phyloP scores from a whole-genome alignment of 2,797 vertebrate species.

The Poeciliopsis paucimaculata region DNA sequence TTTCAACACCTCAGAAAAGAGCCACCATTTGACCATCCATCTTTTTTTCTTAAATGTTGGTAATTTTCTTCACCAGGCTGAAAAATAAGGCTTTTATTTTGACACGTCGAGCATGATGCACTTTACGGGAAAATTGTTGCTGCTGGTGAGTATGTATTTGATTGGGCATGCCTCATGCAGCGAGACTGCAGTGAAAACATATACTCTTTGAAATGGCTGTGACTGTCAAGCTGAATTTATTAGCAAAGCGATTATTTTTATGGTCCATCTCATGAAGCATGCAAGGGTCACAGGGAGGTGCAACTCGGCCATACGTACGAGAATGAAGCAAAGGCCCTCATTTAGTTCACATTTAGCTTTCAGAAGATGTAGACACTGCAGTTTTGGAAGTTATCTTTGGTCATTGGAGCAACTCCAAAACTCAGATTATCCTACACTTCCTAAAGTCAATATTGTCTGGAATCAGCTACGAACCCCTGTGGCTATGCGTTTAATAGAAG shows the following conservation, averaged over 20 bases:
- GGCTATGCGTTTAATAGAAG: not conserved
- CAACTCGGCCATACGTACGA: slow-evolving; percentile 37
- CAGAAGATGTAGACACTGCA: slow-evolving; percentile 4
- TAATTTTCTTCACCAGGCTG: slow-evolving; percentile 50
- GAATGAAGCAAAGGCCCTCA: slow-evolving; percentile 30
- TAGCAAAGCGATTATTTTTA: slow-evolving; percentile 72
- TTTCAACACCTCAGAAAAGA: slow-evolving; percentile 80
- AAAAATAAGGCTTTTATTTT: slow-evolving; percentile 39
- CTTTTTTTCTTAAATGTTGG: slow-evolving; percentile 63
- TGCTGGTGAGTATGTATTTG: slow-evolving; percentile 30
- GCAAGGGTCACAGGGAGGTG: slow-evolving; percentile 59
- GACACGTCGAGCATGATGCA: not conserved
- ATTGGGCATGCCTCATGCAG: slow-evolving; percentile 52
- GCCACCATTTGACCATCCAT: slow-evolving; percentile 46
- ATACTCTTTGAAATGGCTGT: slow-evolving; percentile 68
- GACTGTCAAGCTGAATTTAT: slow-evolving; percentile 74
- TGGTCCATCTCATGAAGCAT: slow-evolving; percentile 66
- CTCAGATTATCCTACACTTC: not conserved
- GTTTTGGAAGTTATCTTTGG: slow-evolving; percentile 15
- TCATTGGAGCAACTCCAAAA: slow-evolving; percentile 8
- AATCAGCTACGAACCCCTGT: slow-evolving; percentile 3
- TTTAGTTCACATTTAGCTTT: slow-evolving; percentile 17
- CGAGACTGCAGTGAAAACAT: slow-evolving; percentile 62
- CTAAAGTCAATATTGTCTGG: not conserved
- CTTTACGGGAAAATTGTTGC: slow-evolving; percentile 16